These are phyloP conservation scores for Agelastica alni DNA, from an alignment of 2,888 invertebrate genomes.

Conservation along the genomic window DNA sequence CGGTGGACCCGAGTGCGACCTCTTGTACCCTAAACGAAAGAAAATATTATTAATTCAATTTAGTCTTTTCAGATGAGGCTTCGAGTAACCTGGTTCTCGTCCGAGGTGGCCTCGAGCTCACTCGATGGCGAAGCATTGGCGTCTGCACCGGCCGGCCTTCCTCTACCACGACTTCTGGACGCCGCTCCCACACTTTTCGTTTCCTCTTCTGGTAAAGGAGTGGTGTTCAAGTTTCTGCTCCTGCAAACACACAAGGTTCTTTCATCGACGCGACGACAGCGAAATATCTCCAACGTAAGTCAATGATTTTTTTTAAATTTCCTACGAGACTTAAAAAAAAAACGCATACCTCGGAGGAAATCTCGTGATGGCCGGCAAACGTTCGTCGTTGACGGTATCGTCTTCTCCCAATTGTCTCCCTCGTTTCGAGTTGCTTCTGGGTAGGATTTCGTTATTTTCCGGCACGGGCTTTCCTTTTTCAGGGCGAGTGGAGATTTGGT, in stretches of 20 bases:
- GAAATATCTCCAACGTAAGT: no score
- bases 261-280: no score
- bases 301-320: no score
- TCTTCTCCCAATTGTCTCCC: slow-evolving; percentile 55
- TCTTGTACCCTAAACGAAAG: slow-evolving; percentile 43
- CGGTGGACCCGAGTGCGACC: slow-evolving; percentile 67
- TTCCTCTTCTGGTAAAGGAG: slow-evolving; percentile 56
- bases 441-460: slow-evolving; percentile 73
- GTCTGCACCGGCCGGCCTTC: slow-evolving; percentile 50
- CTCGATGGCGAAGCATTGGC: slow-evolving; percentile 30
- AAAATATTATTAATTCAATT: neutral
- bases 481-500: slow-evolving; percentile 52
- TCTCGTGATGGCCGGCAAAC: slow-evolving; percentile 82
- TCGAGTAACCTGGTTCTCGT: slow-evolving; percentile 52
- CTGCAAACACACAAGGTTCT: no score
- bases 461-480: slow-evolving; percentile 54
- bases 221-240: slow-evolving; percentile 62
- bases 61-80: neutral
- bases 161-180: slow-evolving; percentile 57
- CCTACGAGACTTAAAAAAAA: no score
- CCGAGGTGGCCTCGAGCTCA: slow-evolving; percentile 51
- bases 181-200: slow-evolving; percentile 30
- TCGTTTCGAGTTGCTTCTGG: slow-evolving; percentile 40
- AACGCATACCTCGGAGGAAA: slow-evolving; percentile 53
- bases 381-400: slow-evolving; percentile 62